Evolutionary conservation across 2,888 invertebrate species (phyloP).

Genomic region (Linyphia triangularis): DNA sequence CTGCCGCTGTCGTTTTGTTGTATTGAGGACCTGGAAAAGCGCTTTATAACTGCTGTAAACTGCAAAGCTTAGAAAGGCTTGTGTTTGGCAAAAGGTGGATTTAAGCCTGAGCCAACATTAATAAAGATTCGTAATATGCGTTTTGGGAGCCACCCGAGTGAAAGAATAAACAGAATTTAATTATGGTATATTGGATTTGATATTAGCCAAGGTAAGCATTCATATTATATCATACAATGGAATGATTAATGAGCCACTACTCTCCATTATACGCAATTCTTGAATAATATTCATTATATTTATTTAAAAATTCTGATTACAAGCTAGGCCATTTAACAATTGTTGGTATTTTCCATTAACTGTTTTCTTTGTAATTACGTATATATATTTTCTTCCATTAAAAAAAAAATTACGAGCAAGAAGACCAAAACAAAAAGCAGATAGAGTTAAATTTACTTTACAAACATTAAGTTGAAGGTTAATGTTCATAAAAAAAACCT

Average conservation of each 20-base stretch:
- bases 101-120: not conserved
- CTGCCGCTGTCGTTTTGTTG: constrained; percentile 46
- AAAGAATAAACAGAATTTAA: not conserved
- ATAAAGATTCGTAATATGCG: not conserved
- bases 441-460: too few species aligned
- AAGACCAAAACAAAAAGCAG: not conserved
- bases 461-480: too few species aligned
- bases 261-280: not conserved
- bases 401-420: not conserved
- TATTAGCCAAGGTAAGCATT: not conserved
- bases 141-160: too few species aligned
- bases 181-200: not conserved
- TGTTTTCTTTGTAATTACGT: too few species aligned
- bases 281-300: not conserved
- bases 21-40: constrained; percentile 10
- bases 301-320: not conserved
- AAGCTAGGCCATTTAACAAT: not conserved
- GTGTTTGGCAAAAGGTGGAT: not conserved
- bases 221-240: not conserved
- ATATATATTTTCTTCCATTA: not conserved
- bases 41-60: not conserved
- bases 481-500: too few species aligned
- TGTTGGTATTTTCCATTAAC: not conserved
- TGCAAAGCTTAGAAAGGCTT: too few species aligned
- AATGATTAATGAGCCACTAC: not conserved